Conservation (phyloP, 2,113 vertebrate species). For the Grammomys dolichurus region DNA sequence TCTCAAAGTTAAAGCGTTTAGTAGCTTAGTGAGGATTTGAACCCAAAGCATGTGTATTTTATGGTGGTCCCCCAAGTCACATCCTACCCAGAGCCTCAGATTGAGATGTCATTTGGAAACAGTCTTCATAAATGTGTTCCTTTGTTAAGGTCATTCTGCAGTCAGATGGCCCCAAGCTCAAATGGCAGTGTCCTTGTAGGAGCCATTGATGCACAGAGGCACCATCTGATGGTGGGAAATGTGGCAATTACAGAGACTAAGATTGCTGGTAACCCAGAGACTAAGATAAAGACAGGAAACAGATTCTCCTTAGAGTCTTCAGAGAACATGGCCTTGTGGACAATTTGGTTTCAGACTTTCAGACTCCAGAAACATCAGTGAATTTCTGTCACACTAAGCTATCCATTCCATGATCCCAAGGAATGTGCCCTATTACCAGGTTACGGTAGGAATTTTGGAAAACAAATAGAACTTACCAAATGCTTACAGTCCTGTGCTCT, state of each 20-base stretch:
- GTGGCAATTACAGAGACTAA: background rate
- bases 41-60: background rate
- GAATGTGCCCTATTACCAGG: background rate
- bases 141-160: background rate
- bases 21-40: background rate
- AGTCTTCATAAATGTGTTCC: background rate
- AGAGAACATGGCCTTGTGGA: background rate
- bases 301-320: background rate
- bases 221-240: rapidly evolving
- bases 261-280: background rate
- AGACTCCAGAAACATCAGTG: background rate
- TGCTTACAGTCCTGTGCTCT: background rate
- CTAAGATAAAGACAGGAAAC: background rate
- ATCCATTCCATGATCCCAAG: background rate
- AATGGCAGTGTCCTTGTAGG: background rate
- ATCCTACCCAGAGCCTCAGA: background rate
- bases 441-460: background rate
- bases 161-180: background rate
- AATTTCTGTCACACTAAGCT: background rate
- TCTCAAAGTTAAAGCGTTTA: background rate
- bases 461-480: background rate
- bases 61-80: background rate
- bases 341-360: background rate
- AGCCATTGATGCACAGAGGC: background rate
- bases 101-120: slow-evolving; percentile 1